Percentiles rank a stretch among this genome's conserved stretches.
Evolutionary conservation across 2,113 vertebrate species (phyloP).

Genomic region (Romanogobio albipinnatus): DNA sequence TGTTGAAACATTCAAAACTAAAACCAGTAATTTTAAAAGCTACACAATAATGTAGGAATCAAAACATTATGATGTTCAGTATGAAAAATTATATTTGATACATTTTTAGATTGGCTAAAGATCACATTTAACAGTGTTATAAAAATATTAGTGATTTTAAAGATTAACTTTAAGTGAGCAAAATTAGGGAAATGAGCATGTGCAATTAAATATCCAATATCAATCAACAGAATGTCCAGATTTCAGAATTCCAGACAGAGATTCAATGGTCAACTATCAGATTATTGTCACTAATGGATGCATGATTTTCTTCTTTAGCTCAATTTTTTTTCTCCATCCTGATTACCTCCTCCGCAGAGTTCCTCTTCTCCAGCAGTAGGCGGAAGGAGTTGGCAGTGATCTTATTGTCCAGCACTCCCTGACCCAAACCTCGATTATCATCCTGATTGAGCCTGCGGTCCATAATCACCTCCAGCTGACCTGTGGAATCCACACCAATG

Average conservation of each 20-base stretch:
- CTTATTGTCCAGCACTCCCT: conserved; percentile 94
- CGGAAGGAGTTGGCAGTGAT: conserved; percentile 85
- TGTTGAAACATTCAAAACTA: no score
- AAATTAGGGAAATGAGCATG: background rate
- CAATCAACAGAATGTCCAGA: background rate
- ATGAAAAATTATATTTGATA: background rate
- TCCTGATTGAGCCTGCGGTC: conserved; percentile 93
- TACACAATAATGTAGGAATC: background rate
- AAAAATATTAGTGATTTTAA: background rate
- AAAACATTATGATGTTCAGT: background rate
- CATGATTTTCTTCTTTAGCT: background rate
- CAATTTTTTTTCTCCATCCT: background rate
- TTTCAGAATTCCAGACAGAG: background rate
- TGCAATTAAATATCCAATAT: background rate
- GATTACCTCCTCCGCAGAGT: conserved; percentile 72
- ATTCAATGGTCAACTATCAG: background rate
- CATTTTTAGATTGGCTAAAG: background rate
- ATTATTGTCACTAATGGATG: background rate
- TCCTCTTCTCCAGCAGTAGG: conserved; percentile 84
- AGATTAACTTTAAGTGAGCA: background rate
- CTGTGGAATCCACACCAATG: conserved; percentile 69
- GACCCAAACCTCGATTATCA: conserved; percentile 92
- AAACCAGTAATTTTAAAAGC: background rate
- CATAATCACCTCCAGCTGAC: conserved; percentile 91
- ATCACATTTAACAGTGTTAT: background rate